Evolutionary conservation across 2,888 invertebrate species (phyloP), one percentile per base, ranked within the genome.

Genomic region (Argynnis bischoffii): DNA sequence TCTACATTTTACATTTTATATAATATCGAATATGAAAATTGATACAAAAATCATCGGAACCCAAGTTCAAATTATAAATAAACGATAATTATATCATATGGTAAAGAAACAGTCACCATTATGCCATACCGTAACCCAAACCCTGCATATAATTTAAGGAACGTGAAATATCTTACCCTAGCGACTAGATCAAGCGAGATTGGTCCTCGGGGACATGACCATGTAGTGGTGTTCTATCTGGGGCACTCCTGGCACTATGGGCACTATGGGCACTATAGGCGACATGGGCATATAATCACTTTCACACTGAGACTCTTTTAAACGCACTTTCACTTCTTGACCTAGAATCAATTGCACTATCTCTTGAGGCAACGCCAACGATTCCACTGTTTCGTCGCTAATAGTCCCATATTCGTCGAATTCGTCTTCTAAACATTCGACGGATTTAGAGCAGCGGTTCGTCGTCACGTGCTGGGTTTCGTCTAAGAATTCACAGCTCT

Each of bases 401-500:
- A 86, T 83, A 15, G 53, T 59, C n/a, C 54, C 54, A 31, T 72
- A 73, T 11, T 85, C 87, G 3, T 85, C 83, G 69, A 82, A 79
- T 31, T 79, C 84, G 14, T 82, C 83, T 48, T 91, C 92, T 2
- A 92, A 73, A 57, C 90, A 88, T 63, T 92, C 92, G 0, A 89
- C 91, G 16, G 92, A 92, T 55, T 89, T 89, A 0, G 92, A 86
- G 73, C 90, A 89, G 13, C 92, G 85, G 66, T 80, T 81, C 0
- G 83, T 41, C 0, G 81, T 67, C 0, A 85, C 85, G 54, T 82
- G 88, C 46, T 83, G 84, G 0, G 87, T 81, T 26, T 85, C 87
- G 77, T 92, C 93, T 0, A 93, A 75, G 61, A 86, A 91, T 74
- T 93, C 93, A 76, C 93, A 93, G 80, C 92, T 92, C 64, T 92